A percentile compares a stretch with the other conserved stretches of the same genome.
Evolutionary conservation across 1,140 invertebrate genomes (phyloP).

Genomic region (Tetramorium alpestre): DNA sequence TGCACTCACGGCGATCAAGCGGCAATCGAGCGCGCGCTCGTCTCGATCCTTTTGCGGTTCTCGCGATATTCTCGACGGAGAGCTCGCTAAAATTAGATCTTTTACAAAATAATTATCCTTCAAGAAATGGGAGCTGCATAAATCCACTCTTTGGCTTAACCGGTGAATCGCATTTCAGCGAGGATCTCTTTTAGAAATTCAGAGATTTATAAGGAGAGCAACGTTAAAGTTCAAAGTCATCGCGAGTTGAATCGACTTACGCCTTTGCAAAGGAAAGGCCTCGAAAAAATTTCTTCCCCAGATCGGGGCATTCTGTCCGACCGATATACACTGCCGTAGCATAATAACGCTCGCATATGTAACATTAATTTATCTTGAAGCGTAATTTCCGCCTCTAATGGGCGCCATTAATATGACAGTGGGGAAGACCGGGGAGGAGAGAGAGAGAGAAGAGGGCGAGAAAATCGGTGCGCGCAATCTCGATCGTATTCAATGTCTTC

Average conservation of each 20-base stretch:
- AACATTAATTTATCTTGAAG: conserved; percentile 54
- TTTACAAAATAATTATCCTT: not conserved
- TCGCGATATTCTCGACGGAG: not conserved
- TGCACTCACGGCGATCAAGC: conserved; percentile 13
- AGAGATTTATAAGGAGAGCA: not conserved
- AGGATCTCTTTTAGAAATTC: not conserved
- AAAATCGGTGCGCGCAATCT: conserved; percentile 50
- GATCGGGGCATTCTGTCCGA: not conserved
- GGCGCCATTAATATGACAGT: conserved; percentile 45
- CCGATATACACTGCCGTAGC: not conserved
- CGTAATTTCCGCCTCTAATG: conserved; percentile 52
- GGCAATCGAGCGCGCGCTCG: not conserved
- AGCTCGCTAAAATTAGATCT: not conserved
- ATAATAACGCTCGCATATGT: not conserved
- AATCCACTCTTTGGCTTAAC: not conserved
- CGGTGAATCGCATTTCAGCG: not conserved
- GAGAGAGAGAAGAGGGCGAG: not conserved
- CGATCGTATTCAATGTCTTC: conserved; percentile 59
- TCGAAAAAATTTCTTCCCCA: not conserved
- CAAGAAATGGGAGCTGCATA: not conserved
- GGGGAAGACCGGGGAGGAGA: not conserved
- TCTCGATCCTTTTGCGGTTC: conserved; percentile 17
- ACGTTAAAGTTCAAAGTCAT: not conserved
- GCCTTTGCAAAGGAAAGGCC: not conserved
- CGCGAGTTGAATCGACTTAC: not conserved